These are phyloP conservation scores for Bettongia penicillata DNA, from an alignment of 2,113 vertebrate genomes.

Conservation along the genomic window DNA sequence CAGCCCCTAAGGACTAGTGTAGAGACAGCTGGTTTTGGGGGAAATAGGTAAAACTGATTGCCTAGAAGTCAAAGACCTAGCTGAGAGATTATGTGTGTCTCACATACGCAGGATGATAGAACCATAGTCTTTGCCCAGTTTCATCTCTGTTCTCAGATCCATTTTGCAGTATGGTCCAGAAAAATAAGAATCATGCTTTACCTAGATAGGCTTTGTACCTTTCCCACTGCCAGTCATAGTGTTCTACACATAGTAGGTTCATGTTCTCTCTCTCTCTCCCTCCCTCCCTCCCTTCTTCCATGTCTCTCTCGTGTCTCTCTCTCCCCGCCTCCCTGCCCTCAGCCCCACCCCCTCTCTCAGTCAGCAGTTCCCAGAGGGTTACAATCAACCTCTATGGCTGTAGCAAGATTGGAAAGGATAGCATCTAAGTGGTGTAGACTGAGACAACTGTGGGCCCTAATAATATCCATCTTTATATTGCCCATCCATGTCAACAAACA, in stretches of 20 bases:
- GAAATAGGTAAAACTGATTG: background rate
- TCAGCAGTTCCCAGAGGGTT: background rate
- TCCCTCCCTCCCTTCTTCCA: background rate
- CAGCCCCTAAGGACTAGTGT: background rate
- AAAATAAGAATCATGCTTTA: background rate
- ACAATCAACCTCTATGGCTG: background rate
- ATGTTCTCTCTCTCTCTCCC: background rate
- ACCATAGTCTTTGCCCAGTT: background rate
- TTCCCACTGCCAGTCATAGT: background rate
- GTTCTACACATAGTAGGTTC: background rate
- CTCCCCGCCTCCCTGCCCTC: too few species aligned
- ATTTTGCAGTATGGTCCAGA: background rate
- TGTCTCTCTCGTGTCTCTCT: background rate
- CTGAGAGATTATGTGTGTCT: background rate
- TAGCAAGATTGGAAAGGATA: background rate
- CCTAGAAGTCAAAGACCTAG: background rate
- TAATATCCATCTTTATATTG: background rate
- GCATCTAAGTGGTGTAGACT: too few species aligned
- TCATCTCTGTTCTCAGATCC: conserved; percentile 22
- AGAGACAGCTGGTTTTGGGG: too few species aligned
- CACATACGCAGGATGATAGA: background rate
- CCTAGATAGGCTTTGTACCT: background rate
- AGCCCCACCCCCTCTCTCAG: too few species aligned
- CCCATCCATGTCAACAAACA: background rate
- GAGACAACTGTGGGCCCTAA: background rate